Percentiles rank a stretch among this genome's conserved stretches.
Conservation (phyloP, 2,888 invertebrate genomes). For the Agapostemon virescens region DNA sequence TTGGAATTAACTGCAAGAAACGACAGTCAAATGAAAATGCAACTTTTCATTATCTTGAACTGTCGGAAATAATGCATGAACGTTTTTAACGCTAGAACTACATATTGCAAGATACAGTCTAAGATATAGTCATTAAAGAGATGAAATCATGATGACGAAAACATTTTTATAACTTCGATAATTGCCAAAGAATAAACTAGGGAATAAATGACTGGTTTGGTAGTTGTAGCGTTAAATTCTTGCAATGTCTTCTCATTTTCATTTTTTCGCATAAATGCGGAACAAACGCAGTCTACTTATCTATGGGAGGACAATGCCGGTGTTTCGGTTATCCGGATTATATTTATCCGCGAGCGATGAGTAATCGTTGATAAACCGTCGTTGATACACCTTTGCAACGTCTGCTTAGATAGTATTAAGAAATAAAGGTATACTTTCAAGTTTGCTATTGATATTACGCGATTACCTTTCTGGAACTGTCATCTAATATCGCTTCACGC, state of each 20-base stretch:
- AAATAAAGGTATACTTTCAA: slow-evolving; percentile 1
- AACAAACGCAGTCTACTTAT: neutral
- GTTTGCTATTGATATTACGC: slow-evolving; percentile 8
- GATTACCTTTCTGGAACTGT: slow-evolving; percentile 1
- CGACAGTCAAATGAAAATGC: neutral
- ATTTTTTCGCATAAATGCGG: no score
- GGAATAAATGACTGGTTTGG: no score
- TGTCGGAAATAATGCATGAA: neutral
- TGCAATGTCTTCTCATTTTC: neutral
- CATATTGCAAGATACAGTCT: no score
- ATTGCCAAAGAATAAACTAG: no score
- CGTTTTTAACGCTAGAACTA: no score
- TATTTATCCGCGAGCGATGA: slow-evolving; percentile 11
- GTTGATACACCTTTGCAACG: slow-evolving; percentile 21
- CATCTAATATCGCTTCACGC: neutral
- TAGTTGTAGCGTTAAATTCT: neutral
- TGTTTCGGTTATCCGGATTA: slow-evolving; percentile 10
- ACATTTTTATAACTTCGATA: no score
- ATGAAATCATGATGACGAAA: no score
- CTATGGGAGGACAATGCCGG: slow-evolving; percentile 9
- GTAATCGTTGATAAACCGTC: slow-evolving; percentile 30
- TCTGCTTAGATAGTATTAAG: slow-evolving; percentile 18
- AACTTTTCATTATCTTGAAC: neutral
- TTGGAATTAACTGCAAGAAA: neutral
- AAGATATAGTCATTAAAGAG: no score